Conservation (phyloP, 30 jellyfish, hydroid and myxozoan genomes). For the Mastigias papua region DNA sequence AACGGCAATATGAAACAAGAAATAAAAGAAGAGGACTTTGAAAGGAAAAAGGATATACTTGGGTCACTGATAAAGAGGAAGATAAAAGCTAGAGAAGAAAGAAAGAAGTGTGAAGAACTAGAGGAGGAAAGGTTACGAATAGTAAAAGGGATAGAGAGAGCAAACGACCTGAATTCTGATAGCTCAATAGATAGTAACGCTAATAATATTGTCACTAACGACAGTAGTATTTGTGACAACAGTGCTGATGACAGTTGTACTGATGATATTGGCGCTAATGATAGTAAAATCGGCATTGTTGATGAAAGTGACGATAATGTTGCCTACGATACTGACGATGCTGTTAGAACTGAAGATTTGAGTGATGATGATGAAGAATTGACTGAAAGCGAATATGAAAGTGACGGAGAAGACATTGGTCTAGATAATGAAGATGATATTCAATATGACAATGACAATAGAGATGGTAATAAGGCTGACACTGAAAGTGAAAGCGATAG, state of each 20-base stretch:
- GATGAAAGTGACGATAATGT: background rate
- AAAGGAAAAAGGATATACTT: constrained; percentile 24
- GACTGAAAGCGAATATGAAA: constrained; percentile 40
- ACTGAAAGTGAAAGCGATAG: background rate
- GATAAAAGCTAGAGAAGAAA: constrained; percentile 11
- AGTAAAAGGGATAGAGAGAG: background rate
- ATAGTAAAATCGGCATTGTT: background rate
- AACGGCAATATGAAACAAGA: background rate
- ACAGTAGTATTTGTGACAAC: too few species aligned
- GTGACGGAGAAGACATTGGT: background rate
- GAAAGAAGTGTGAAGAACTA: background rate
- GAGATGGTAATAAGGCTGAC: constrained; percentile 3
- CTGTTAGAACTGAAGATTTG: background rate
- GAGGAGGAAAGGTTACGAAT: constrained; percentile 39
- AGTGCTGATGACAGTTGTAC: constrained; percentile 2
- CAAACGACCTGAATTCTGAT: too few species aligned
- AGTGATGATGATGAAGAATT: background rate
- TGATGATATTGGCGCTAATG: background rate
- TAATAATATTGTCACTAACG: too few species aligned
- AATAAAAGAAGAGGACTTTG: constrained; percentile 15
- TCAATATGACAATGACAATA: constrained; percentile 20
- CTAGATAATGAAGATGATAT: constrained; percentile 1
- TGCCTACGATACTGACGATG: background rate
- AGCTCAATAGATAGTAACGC: background rate
- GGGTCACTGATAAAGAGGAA: constrained; percentile 21